These are phyloP conservation scores for Zophobas atratus DNA, from an alignment of 1,140 invertebrate genomes.

Conservation along the genomic window DNA sequence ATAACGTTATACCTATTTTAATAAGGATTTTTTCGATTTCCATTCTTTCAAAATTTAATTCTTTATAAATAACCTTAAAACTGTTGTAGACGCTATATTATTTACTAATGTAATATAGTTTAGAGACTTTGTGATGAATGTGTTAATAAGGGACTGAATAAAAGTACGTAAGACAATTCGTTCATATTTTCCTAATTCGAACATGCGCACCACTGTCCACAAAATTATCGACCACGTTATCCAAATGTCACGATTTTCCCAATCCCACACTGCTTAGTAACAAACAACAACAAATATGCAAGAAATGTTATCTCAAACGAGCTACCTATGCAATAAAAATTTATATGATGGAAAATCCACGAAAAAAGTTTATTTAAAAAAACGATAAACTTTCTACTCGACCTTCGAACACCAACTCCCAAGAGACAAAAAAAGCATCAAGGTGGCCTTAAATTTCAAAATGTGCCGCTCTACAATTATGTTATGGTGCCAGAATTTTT, in stretches of 20 bases:
- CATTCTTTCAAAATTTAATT: constrained; percentile 21
- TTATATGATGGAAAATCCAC: too few species aligned
- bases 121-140: constrained; percentile 60
- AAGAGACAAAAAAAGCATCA: too few species aligned
- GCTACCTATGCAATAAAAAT: too few species aligned
- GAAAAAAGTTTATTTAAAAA: too few species aligned
- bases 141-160: constrained; percentile 61
- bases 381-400: too few species aligned
- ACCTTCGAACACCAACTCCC: too few species aligned
- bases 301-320: too few species aligned
- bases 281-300: background rate
- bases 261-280: background rate
- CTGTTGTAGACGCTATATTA: constrained; percentile 56
- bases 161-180: constrained; percentile 29
- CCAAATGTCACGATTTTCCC: background rate
- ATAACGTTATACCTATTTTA: constrained; percentile 55
- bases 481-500: too few species aligned
- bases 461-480: too few species aligned
- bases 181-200: background rate
- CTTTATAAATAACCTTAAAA: constrained; percentile 30
- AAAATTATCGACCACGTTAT: background rate
- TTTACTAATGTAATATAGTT: constrained; percentile 56
- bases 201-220: background rate
- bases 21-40: constrained; percentile 38
- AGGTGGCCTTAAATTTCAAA: too few species aligned